phyloP scores from a whole-genome alignment of 30 jellyfish, hydroid and myxozoan genomes.

The Aurelia sp. region DNA sequence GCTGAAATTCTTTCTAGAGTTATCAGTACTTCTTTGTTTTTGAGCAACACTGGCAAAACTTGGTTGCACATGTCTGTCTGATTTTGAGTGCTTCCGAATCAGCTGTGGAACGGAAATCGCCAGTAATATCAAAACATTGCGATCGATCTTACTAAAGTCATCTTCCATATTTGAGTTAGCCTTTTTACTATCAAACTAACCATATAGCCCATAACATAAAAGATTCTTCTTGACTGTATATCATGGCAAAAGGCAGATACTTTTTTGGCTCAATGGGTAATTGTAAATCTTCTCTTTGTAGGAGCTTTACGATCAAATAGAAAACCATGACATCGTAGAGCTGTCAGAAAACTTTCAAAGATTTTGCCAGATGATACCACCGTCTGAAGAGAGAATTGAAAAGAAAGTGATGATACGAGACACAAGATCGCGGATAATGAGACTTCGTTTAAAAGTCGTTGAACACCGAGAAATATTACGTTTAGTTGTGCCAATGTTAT shows the following conservation, averaged over 20 bases:
- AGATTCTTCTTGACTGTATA: background rate
- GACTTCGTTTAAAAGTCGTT: constrained; percentile 25
- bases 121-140: no score
- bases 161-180: background rate
- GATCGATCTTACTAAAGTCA: no score
- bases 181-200: background rate
- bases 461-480: constrained; percentile 71
- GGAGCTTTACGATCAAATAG: constrained; percentile 69
- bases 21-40: no score
- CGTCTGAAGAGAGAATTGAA: constrained; percentile 61
- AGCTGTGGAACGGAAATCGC: no score
- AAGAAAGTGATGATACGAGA: constrained; percentile 65
- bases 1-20: no score
- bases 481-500: constrained; percentile 61
- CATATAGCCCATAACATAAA: no score
- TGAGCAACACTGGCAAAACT: no score
- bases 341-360: constrained; percentile 70
- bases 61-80: no score
- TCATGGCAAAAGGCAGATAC: background rate
- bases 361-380: constrained; percentile 83
- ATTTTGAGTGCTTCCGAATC: no score
- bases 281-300: background rate
- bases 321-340: constrained; percentile 47
- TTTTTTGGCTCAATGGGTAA: background rate
- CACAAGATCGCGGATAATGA: constrained; percentile 57